Evolutionary conservation across 1,140 invertebrate species (phyloP), one percentile per base, ranked within the genome.

Genomic region (Pogonomyrmex californicus): DNA sequence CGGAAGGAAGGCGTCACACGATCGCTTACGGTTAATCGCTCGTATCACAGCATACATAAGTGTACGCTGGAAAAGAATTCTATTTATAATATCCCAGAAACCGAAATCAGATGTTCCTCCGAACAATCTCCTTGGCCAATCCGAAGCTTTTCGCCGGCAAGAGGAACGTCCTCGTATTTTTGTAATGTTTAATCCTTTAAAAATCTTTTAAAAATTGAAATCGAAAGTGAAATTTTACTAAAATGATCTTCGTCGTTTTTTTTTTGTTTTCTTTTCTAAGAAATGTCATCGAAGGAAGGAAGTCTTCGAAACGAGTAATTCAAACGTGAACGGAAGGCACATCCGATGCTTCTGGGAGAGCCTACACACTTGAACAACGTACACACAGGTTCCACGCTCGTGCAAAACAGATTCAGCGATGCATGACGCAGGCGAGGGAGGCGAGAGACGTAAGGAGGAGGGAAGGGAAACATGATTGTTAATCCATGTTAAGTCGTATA

Each of bases 361-460:
- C 49, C 33, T 62, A 75, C 44, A 60, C 49, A 63, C 33, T 71
- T 71, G 54, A 41, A 60, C 49, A 93, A 93, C 94, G 95, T 93
- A 94, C 96, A 90, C 86, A 87, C 83, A 85, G 79, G 86, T 90
- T 89, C 88, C 86, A 88, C 87, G 88, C 91, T 90, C 91, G 89
- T 91, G 88, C 90, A 89, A 71, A 23, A 38, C 41, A 54, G 9
- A 56, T 54, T 30, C n/a, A 85, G 58, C 73, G 47, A 85, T 85
- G 60, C 82, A 56, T 65, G 58, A n/a, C 9, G 36, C 4, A 58
- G 65, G 30, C 54, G 79, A 73, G 66, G 51, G n/a, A 38, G 5
- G 54, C 36, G 33, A 44, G 23, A 23, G 23, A 23, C 23, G 23
- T 23, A 23, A 33, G 12, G 30, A 2, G 51, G n/a, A 44, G 30